A percentile compares a stretch with the other conserved stretches of the same genome.
These are phyloP conservation scores for Formicarius rufipectus DNA, from an alignment of 2,113 vertebrate genomes.

Conservation along the genomic window DNA sequence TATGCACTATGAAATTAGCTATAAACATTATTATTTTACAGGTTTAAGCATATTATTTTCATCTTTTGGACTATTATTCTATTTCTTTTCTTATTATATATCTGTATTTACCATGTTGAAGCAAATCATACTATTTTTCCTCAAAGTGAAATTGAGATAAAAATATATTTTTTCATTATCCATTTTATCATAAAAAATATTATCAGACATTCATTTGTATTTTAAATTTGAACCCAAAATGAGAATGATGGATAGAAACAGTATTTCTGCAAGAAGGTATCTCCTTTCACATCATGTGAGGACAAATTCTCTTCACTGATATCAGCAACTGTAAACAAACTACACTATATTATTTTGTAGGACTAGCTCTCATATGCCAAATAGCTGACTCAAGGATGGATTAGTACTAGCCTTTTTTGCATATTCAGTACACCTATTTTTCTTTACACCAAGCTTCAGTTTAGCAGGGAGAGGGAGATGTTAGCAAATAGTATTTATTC, in stretches of 20 bases:
- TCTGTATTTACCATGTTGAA: not conserved
- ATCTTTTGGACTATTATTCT: not conserved
- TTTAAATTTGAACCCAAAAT: not conserved
- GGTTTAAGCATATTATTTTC: not conserved
- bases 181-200: not conserved
- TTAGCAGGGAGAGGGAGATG: not conserved
- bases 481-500: not conserved
- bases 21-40: not conserved
- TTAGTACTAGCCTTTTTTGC: not conserved
- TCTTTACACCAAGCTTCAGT: not conserved
- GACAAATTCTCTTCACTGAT: not conserved
- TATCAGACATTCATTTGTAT: not conserved
- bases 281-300: not conserved
- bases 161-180: not conserved
- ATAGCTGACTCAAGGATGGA: not conserved
- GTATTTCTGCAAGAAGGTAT: not conserved
- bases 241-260: not conserved
- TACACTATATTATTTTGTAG: not conserved
- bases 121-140: not conserved
- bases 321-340: not conserved
- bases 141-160: not conserved
- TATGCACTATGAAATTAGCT: not conserved
- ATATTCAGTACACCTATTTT: not conserved
- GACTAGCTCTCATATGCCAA: not conserved
- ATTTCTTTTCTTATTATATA: not conserved